Percentiles rank a stretch among this genome's conserved stretches.
phyloP scores from a whole-genome alignment of 64 coral and sea anemone genomes.

The Actinia tenebrosa region DNA sequence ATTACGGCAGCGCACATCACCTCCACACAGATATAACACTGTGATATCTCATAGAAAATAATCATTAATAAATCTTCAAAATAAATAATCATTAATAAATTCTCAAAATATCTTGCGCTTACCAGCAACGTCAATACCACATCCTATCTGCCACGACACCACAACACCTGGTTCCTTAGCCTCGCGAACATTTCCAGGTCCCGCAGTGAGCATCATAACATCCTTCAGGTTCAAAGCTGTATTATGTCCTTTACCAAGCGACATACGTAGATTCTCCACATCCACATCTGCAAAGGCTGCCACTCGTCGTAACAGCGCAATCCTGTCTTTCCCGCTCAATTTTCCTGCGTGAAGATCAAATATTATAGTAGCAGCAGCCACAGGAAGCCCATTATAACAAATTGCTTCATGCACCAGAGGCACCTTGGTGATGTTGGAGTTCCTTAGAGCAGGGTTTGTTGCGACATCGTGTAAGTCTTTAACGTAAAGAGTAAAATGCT shows the following conservation, averaged over 20 bases:
- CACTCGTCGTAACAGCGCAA: slow-evolving; percentile 42
- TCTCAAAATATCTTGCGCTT: background rate
- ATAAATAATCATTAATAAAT: background rate
- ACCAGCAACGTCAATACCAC: slow-evolving; percentile 71
- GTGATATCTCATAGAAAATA: too few species aligned
- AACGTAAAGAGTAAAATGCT: slow-evolving; percentile 46
- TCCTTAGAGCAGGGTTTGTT: slow-evolving; percentile 22
- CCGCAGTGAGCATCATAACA: slow-evolving; percentile 61
- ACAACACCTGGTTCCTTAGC: slow-evolving; percentile 64
- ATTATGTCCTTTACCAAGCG: slow-evolving; percentile 59
- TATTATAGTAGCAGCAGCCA: slow-evolving; percentile 67
- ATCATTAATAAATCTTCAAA: background rate
- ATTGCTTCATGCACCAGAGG: slow-evolving; percentile 27
- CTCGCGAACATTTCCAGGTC: slow-evolving; percentile 75
- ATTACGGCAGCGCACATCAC: too few species aligned
- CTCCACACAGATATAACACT: too few species aligned
- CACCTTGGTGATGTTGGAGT: slow-evolving; percentile 70
- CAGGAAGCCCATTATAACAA: slow-evolving; percentile 51
- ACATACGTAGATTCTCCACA: slow-evolving; percentile 38
- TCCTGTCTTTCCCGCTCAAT: slow-evolving; percentile 49
- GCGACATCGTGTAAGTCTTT: slow-evolving; percentile 56
- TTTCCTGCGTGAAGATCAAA: slow-evolving; percentile 71
- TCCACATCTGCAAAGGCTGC: slow-evolving; percentile 56
- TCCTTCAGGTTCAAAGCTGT: slow-evolving; percentile 67
- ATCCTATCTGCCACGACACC: slow-evolving; percentile 76